Evolutionary conservation across 2,113 vertebrate species (phyloP), one percentile per base, ranked within the genome.

Genomic region (Alethe diademata): DNA sequence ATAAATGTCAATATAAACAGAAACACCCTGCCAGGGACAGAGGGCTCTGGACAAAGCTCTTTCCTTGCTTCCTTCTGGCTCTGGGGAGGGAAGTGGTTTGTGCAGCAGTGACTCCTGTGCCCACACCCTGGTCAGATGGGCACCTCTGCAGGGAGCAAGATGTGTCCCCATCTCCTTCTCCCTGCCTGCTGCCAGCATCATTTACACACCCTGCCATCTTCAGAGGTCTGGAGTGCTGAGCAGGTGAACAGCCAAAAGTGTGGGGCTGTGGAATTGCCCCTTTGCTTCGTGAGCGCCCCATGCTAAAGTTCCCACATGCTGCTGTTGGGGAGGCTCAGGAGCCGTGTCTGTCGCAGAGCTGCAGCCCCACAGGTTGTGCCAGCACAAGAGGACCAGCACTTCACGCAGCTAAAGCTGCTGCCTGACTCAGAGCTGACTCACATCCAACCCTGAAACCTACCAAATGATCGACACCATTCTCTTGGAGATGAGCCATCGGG

Each of bases 381-480:
- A 84, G 74, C n/a, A 13, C 45, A 61, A 20, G 20, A 50, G 66
- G 36, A 65, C 78, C 57, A 79, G 95, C n/a, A 36, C 31, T 78
- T 70, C 15, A 28, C 3, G 6, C 60, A 93, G 85, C 79, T 58
- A 28, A 64, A 96, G 91, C 84, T 94, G 92, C 90, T 76, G 93
- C 78, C 81, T 95, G 92, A 95, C 84, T 95, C 93, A 90, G 95
- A 94, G 94, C 90, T 97, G 96, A 96, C 95, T 97, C 96, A 96
- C 71, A 90, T 66, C 50, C 92, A 95, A 65, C 74, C 69, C 75
- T 88, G 90, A 95, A 93, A 95, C 95, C 75, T 96, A 95, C 82
- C 92, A 94, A 94, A 92, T 95, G 93, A 96, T 92, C 25, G 73
- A 92, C 94, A 96, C 88, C 79, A 69, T 93, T 96, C 80, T 78